Conservation (phyloP, 1,140 invertebrate species). For the Anagrus nilaparvatae region DNA sequence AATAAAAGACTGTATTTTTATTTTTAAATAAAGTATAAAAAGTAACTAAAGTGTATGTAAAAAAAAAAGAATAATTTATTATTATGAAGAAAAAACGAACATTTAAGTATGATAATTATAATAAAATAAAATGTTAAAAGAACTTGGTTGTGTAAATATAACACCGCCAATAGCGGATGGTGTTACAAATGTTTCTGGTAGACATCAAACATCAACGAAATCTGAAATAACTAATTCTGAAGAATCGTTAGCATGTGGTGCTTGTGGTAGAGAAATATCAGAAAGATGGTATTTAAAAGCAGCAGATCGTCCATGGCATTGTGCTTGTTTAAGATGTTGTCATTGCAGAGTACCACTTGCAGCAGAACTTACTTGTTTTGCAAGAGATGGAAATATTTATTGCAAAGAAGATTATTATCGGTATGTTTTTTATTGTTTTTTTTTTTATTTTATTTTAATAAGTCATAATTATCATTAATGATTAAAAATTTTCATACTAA, state of each 20-base stretch:
- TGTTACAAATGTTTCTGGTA: not conserved
- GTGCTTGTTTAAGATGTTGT: constrained; percentile 74
- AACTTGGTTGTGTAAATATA: constrained; percentile 36
- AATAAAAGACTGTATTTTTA: too few relatives aligned
- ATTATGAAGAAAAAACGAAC: too few relatives aligned
- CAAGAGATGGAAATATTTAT: constrained; percentile 81
- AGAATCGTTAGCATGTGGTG: constrained; percentile 32
- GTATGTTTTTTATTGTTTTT: constrained; percentile 43
- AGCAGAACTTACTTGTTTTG: constrained; percentile 80
- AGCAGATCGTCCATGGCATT: constrained; percentile 84
- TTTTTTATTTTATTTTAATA: too few relatives aligned
- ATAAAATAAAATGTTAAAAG: constrained; percentile 43
- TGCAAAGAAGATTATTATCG: constrained; percentile 94
- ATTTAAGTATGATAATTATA: too few relatives aligned
- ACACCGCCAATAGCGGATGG: constrained; percentile 33
- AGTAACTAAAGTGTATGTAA: too few relatives aligned
- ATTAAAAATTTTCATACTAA: too few relatives aligned
- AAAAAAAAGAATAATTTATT: too few relatives aligned
- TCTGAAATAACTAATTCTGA: constrained; percentile 5
- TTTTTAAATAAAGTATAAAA: too few relatives aligned
- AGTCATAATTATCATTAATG: too few relatives aligned
- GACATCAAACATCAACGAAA: not conserved
- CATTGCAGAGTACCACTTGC: constrained; percentile 77
- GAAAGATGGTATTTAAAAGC: constrained; percentile 71
- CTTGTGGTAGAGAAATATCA: constrained; percentile 37